Percentiles rank a stretch among this genome's conserved stretches.
phyloP scores from a whole-genome alignment of 2,113 vertebrate species.

The Suricata suricatta region DNA sequence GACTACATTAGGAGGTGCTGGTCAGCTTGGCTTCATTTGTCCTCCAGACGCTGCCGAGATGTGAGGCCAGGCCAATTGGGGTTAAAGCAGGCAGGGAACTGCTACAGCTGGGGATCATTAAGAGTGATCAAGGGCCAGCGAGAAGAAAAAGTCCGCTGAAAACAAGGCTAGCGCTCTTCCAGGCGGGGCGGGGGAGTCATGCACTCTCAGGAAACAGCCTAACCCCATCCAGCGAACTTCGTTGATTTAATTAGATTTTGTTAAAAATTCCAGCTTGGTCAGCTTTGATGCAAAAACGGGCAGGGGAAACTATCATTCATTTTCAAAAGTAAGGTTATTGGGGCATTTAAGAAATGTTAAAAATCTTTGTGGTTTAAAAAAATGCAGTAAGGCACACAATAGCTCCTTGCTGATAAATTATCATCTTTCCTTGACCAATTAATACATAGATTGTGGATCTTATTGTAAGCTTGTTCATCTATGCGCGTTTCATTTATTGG shows the following conservation, averaged over 20 bases:
- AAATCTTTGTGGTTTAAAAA: slow-evolving; percentile 30
- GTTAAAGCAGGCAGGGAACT: slow-evolving; percentile 72
- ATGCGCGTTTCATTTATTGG: neutral
- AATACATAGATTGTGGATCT: neutral
- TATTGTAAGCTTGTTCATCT: neutral
- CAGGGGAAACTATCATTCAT: slow-evolving; percentile 37
- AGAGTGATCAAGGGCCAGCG: slow-evolving; percentile 70
- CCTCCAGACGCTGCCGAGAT: slow-evolving; percentile 57
- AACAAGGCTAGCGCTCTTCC: slow-evolving; percentile 65
- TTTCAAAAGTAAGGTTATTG: slow-evolving; percentile 64
- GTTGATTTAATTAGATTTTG: slow-evolving; percentile 77
- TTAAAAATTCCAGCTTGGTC: slow-evolving; percentile 72
- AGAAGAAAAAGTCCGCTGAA: slow-evolving; percentile 70
- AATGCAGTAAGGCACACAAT: neutral
- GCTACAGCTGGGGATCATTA: slow-evolving; percentile 78
- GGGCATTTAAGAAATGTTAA: slow-evolving; percentile 45
- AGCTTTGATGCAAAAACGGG: slow-evolving; percentile 68
- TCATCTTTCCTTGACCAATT: slow-evolving; percentile 6
- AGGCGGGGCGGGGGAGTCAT: slow-evolving; percentile 50
- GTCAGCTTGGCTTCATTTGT: slow-evolving; percentile 73
- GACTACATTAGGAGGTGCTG: slow-evolving; percentile 58
- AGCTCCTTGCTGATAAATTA: slow-evolving; percentile 8
- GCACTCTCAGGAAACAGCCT: slow-evolving; percentile 69
- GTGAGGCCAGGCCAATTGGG: slow-evolving; percentile 71
- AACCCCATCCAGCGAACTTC: slow-evolving; percentile 63